phyloP scores from a whole-genome alignment of 2,113 vertebrate species.

The Dascyllus trimaculatus region DNA sequence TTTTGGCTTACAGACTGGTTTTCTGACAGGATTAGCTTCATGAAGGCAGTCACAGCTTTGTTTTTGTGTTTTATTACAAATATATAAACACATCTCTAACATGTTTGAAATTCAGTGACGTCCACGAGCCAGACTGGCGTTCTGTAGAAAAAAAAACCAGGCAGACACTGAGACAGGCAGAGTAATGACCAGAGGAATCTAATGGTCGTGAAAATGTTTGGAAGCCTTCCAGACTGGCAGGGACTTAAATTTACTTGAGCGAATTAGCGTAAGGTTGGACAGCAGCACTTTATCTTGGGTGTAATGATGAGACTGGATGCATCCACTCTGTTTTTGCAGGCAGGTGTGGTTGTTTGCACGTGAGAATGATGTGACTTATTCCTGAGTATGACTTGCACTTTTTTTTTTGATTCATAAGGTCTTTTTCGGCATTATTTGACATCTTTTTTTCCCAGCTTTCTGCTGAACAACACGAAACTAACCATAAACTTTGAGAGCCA shows the following conservation, averaged over 20 bases:
- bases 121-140: constrained; percentile 12
- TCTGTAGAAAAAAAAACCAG: constrained; percentile 34
- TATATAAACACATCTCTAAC: constrained; percentile 1
- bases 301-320: constrained; percentile 23
- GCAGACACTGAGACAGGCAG: constrained; percentile 39
- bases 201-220: constrained; percentile 74
- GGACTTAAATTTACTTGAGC: constrained; percentile 56
- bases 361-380: too few species aligned
- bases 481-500: constrained; percentile 65
- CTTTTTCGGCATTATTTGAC: too few species aligned
- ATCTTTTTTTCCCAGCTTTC: too few species aligned
- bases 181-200: constrained; percentile 62
- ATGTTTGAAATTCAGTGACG: constrained; percentile 22
- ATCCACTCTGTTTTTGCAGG: too few species aligned
- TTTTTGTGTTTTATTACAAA: too few species aligned
- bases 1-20: background rate
- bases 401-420: too few species aligned
- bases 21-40: rapidly evolving
- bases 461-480: constrained; percentile 20
- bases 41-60: background rate
- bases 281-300: constrained; percentile 50
- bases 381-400: too few species aligned
- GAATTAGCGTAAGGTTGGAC: constrained; percentile 67
- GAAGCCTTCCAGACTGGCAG: constrained; percentile 66
- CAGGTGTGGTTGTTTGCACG: too few species aligned